Percentiles rank a stretch among this genome's conserved stretches.
phyloP scores from a whole-genome alignment of 2,797 vertebrate genomes.

The Sciurus vulgaris region DNA sequence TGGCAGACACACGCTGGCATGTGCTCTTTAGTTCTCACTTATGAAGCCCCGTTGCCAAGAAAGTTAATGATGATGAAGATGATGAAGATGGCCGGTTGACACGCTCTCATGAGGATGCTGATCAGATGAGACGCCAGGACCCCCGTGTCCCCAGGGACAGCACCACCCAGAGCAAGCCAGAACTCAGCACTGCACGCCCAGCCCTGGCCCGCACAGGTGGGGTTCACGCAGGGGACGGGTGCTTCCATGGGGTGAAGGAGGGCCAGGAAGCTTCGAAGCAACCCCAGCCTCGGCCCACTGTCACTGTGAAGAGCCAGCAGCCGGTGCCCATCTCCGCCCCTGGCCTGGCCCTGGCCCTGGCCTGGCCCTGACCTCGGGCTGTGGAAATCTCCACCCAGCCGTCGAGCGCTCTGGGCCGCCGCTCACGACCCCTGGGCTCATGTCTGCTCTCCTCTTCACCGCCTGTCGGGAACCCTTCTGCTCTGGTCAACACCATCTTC shows the following conservation, averaged over 20 bases:
- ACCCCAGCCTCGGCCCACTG: rapidly evolving
- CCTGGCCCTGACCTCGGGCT: rapidly evolving
- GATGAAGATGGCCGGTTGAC: no score
- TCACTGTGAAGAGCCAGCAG: rapidly evolving
- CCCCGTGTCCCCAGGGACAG: rapidly evolving
- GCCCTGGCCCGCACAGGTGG: rapidly evolving
- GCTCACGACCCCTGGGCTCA: rapidly evolving
- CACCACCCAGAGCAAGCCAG: no score
- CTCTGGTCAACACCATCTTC: no score
- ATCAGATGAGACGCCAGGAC: not conserved
- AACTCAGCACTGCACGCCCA: rapidly evolving
- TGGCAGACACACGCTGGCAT: rapidly evolving
- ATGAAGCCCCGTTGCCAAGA: not conserved
- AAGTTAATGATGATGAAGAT: no score
- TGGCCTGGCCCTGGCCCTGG: rapidly evolving
- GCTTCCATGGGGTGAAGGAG: rapidly evolving
- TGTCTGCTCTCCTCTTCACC: rapidly evolving
- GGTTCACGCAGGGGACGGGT: rapidly evolving
- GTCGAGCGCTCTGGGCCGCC: rapidly evolving
- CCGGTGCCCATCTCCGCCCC: rapidly evolving
- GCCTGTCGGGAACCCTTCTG: not conserved
- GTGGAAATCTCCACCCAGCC: rapidly evolving
- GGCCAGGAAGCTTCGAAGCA: no score
- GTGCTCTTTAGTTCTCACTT: no score
- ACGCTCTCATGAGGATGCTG: no score